Evolutionary conservation across 2,113 vertebrate genomes (phyloP), one percentile per base, ranked within the genome.

Genomic region (Girardinichthys multiradiatus): DNA sequence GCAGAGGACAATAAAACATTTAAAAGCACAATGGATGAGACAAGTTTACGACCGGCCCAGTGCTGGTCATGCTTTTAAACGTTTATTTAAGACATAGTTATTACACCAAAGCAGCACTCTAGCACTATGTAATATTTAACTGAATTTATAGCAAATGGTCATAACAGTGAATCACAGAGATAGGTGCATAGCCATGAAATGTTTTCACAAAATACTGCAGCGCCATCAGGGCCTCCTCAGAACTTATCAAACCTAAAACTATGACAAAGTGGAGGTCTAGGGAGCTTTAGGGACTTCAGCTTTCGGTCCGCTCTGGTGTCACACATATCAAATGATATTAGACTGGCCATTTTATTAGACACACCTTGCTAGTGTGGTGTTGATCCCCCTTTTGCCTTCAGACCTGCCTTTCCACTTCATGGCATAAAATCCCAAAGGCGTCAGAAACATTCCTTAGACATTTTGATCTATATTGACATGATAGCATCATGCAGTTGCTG

Each of bases 1-100:
- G 75, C 51, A 45, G 57, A 19, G 84, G 51, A 86, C 71, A 89
- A 90, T 76, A 68, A 27, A 29, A 29, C 64, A 86, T 73, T 86
- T 84, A 71, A 76, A 72, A 65, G 66, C 73, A 82, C 74, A 83
- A 85, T 29, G 80, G 64, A 77, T 31, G 13, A 60, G 68, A 61
- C 59, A 29, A 66, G 54, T 76, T 48, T 70, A 57, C 67, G 63
- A n/a, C 48, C 21, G 9, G 9, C 21, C 48, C 48, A 62, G 9
- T 30, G 62, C 68, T 81, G 71, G 73, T 72, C 77, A 51, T 63
- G 73, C 70, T 48, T 17, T 67, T 62, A 85, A 80, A 70, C 24
- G 81, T 78, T 21, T 73, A 72, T 90, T 84, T 91, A 72, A 64
- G 48, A 54, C 48, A 54, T 7, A n/a, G 48, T 24, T 54, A n/a